Base-by-base conservation (phyloP, 2,113 vertebrate species). In the Atherinomorus stipes region DNA sequence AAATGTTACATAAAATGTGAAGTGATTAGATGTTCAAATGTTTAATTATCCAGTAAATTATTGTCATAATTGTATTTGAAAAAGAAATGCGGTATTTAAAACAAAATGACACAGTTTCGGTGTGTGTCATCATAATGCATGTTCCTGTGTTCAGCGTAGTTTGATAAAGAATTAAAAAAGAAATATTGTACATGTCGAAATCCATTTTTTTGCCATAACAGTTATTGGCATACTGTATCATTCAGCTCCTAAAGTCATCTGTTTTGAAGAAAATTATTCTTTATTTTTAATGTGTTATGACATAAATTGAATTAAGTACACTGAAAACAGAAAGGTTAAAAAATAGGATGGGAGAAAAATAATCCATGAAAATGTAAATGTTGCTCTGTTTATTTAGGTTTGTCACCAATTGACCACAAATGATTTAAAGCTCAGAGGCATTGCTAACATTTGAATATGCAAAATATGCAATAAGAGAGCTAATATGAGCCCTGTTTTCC, bases 371-470 rank as follows among this genome's bases (percentile, higher is more conserved):
- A 61, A 64, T 65, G 31, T 37, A 25, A 58, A 28, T 50, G 23
- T 1, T 18, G 51, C 26, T 59, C 53, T 42, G 38, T 42, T 13
- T 42, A 42, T 42, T 2, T 54, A 21, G 18, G 21, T 51, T 37
- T 49, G 63, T 71, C 70, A 76, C 34, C 63, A 67, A 44, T 45
- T 47, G 13, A 23, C 25, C 42, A 49, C 70, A 47, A 75, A 45
- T 72, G 47, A 0, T 4, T 68, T 66, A 76, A n/a, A 13, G 75
- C 80, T 76, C 10, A 34, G 37, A 81, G 74, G 71, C 54, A 21
- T 57, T 57, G 21, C 34, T 68, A 59, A 76, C 64, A 71, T 79
- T 80, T 76, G 8, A 74, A 80, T 60, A 80, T 78, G 70, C 25
- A 57, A 72, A 28, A n/a, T n/a, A n/a, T 45, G 63, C 19, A n/a